Evolutionary conservation across 1,140 invertebrate species (phyloP).

Genomic region (Bombus haemorrhoidalis): DNA sequence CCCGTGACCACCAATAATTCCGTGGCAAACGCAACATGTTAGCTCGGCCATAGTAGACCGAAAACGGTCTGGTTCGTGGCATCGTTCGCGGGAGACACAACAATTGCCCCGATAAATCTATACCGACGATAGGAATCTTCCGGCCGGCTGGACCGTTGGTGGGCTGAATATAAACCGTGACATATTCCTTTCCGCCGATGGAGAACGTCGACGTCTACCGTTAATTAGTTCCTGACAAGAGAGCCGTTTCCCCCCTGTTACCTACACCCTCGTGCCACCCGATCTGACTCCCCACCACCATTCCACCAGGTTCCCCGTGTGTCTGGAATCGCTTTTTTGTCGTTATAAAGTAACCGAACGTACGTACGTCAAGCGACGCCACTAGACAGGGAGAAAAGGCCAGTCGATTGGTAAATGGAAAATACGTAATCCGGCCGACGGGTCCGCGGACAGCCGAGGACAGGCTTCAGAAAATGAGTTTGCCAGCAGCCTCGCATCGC

Average conservation of each 20-base stretch:
- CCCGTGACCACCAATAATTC: neutral
- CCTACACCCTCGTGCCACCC: neutral
- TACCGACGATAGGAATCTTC: conserved; percentile 52
- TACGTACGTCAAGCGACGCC: conserved; percentile 62
- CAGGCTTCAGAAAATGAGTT: conserved; percentile 71
- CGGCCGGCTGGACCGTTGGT: conserved; percentile 42
- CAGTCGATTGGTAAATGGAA: conserved; percentile 71
- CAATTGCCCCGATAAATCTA: conserved; percentile 52
- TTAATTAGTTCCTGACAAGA: conserved; percentile 69
- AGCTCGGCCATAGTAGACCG: neutral
- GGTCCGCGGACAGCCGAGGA: conserved; percentile 68
- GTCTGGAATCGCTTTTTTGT: conserved; percentile 63
- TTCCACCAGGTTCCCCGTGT: conserved; percentile 11
- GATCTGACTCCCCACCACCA: neutral
- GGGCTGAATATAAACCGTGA: conserved; percentile 56
- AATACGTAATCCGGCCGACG: conserved; percentile 69
- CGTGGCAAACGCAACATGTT: neutral
- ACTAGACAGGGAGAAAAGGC: conserved; percentile 58
- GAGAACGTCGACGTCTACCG: conserved; percentile 58
- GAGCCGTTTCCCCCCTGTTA: neutral
- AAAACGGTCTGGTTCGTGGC: neutral
- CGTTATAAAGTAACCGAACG: conserved; percentile 68
- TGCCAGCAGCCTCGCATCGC: conserved; percentile 44
- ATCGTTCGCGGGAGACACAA: conserved; percentile 15
- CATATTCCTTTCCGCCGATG: conserved; percentile 60